Evolutionary conservation across 2,797 vertebrate species (phyloP).

Genomic region (Eospalax fontanierii): DNA sequence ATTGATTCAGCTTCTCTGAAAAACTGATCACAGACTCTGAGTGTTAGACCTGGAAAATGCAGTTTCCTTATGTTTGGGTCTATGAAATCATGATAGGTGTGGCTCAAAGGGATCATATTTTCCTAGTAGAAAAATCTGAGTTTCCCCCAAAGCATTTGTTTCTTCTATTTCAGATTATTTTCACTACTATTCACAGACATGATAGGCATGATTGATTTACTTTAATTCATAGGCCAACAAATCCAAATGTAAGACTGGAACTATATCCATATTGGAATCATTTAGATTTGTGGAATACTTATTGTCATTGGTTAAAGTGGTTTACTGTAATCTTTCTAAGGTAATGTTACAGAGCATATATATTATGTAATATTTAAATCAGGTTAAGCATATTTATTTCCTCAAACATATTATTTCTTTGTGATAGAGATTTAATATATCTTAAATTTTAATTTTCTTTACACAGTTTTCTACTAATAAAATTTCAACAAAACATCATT

Average conservation of each 20-base stretch:
- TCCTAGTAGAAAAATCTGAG: constrained; percentile 41
- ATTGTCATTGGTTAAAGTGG: constrained; percentile 33
- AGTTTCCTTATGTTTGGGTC: constrained; percentile 38
- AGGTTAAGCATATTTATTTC: not conserved
- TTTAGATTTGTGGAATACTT: constrained; percentile 46
- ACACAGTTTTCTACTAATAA: constrained; percentile 25
- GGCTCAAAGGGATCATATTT: not conserved
- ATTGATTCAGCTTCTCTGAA: constrained; percentile 54
- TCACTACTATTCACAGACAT: not conserved
- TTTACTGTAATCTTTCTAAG: constrained; percentile 19
- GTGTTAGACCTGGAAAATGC: not conserved
- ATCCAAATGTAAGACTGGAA: constrained; percentile 54
- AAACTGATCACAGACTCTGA: not conserved
- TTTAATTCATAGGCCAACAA: constrained; percentile 28
- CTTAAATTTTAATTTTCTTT: not conserved
- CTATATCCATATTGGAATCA: constrained; percentile 1
- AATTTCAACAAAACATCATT: constrained; percentile 22
- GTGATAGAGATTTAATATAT: constrained; percentile 12
- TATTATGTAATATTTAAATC: not conserved
- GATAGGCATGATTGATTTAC: not conserved
- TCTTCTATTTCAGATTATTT: constrained; percentile 45
- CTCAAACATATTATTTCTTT: not conserved
- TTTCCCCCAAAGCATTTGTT: not conserved
- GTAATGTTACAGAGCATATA: not conserved
- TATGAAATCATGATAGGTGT: not conserved